Evolutionary conservation across 2,113 vertebrate species (phyloP), one percentile per base, ranked within the genome.

Genomic region (Ursus arctos): DNA sequence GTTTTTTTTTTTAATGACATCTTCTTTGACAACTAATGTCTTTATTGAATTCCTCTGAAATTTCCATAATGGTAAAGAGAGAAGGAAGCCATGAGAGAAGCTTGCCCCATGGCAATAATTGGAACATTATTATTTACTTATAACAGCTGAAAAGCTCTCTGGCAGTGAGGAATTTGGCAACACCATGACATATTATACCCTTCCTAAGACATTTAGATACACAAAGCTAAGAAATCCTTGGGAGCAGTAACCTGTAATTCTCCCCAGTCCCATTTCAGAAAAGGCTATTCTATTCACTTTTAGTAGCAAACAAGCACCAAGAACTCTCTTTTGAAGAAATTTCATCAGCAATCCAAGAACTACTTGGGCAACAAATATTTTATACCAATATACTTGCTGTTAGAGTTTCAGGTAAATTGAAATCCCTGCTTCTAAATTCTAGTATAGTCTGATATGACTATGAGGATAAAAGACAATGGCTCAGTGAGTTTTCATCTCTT

Each of bases 21-120:
- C 97, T 95, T 79, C 93, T 98, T 92, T 92, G 97, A 96, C 94
- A 97, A 95, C 65, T 94, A 92, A 96, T 96, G 91, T 96, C 97
- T 98, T 95, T 86, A 76, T 88, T 16, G 0, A 97, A 96, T 97
- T 65, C 77, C 93, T 84, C 69, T 10, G 36, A 98, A 94, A 61
- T 61, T 92, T 51, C 76, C 85, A 96, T 91, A 89, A 96, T 90
- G 88, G 31, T 15, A 71, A 36, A 96, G 80, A 93, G 91, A 91
- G 95, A 97, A 97, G 9, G 22, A 94, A 57, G 4, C 72, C 53
- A 88, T 81, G 94, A 95, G 55, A 89, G 79, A 88, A 67, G 2
- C 18, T 77, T 49, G 96, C 43, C 24, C 95, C 36, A 83, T 85
- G 95, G 36, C 57, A 96, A 93, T 81, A 98, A 94, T 4, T 26